These are phyloP conservation scores for Sarcophaga caerulescens DNA, from an alignment of 2,888 invertebrate species.

Conservation along the genomic window DNA sequence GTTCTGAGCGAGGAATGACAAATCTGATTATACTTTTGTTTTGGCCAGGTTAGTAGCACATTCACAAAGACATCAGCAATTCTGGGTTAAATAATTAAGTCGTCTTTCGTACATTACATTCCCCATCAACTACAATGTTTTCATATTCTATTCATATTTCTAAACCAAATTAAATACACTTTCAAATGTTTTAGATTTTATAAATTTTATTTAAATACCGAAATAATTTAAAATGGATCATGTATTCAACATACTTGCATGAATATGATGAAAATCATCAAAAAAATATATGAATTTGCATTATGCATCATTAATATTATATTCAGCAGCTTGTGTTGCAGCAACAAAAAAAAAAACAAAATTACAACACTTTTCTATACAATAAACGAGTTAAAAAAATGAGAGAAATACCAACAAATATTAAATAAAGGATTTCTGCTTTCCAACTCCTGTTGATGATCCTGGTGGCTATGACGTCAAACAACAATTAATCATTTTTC, in stretches of 20 bases:
- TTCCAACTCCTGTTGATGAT: constrained; percentile 42
- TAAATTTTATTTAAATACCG: no score
- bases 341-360: constrained; percentile 5
- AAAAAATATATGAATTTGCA: constrained; percentile 42
- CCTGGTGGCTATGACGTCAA: constrained; percentile 72
- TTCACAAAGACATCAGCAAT: no score
- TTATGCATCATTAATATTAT: constrained; percentile 68
- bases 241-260: constrained; percentile 30
- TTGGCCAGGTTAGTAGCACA: no score
- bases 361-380: constrained; percentile 37
- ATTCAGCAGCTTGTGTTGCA: constrained; percentile 57
- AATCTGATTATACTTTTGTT: no score
- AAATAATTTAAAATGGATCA: no score
- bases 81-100: no score
- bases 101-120: no score
- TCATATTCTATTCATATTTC: no score
- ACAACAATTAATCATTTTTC: constrained; percentile 79
- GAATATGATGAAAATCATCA: constrained; percentile 48
- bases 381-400: constrained; percentile 17
- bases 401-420: constrained; percentile 34
- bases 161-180: no score
- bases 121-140: no score
- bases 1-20: no score
- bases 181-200: no score
- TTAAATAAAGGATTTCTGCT: constrained; percentile 48